Base-by-base conservation (phyloP, 2,888 invertebrate species). In the Nemotelus nigrinus region DNA sequence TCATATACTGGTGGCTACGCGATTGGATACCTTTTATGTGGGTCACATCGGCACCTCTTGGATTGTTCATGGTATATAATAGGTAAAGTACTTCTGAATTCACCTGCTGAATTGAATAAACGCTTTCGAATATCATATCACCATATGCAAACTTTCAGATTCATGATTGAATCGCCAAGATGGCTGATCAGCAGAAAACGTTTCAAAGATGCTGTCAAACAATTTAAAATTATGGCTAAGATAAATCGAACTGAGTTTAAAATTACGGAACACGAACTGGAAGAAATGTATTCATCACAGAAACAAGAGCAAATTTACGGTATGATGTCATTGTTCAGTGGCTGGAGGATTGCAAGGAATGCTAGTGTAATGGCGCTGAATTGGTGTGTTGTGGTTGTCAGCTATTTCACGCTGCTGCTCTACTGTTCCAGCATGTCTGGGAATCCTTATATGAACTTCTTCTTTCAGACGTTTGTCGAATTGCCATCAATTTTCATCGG, bases 391-490 rank as follows among this genome's bases (percentile, higher is more conserved):
- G 87, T 89, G 41, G 87, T 88, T 5, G 83, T 89, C 78, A 88
- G 88, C 77, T 91, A 90, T 82, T 87, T 88, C 78, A 87, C 89
- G 7, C 83, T 90, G 77, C 83, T 90, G 44, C 85, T 91, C 80
- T 89, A 88, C 82, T 89, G 90, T 81, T 89, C 89, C 78, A 87
- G 86, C 58, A 86, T 90, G 83, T 89, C 89, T 77, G 91, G 90
- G 53, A 92, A 92, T 85, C 92, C 92, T 8, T 92, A 91, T 83
- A 82, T 92, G 79, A 92, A 91, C 84, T 92, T 91, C 84, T 89
- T 91, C 76, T 88, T 89, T 83, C 91, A 92, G 85, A 88, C 90
- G 76, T 81, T 90, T 50, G 90, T 90, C 43, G 93, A 93, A 85
- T 86, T 92, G 58, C 92, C 92, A 0, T 90, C 90, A 3, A 90